These are phyloP conservation scores for Myripristis murdjan DNA, from an alignment of 2,797 vertebrate genomes.

Conservation along the genomic window DNA sequence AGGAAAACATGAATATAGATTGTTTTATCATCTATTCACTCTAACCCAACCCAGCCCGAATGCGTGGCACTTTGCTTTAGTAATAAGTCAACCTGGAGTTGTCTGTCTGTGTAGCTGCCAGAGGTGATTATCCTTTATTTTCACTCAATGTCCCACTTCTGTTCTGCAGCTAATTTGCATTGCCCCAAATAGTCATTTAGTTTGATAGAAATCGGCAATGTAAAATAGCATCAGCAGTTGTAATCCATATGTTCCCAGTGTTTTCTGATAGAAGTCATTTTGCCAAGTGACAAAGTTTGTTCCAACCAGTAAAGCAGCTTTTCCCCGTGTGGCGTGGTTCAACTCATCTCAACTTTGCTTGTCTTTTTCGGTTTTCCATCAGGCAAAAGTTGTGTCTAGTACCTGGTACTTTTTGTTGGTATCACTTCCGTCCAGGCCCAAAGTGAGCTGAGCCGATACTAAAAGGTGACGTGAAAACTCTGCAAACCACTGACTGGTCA, in stretches of 20 bases:
- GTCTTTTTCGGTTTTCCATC: no score
- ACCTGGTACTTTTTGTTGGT: no score
- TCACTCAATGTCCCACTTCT: not conserved
- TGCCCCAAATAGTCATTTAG: not conserved
- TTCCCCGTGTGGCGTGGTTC: no score
- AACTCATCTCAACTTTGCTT: no score
- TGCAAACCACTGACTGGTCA: no score
- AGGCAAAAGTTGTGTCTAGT: no score
- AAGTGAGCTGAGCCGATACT: no score
- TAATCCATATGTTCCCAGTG: not conserved
- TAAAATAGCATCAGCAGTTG: not conserved
- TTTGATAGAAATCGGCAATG: not conserved
- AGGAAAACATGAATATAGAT: not conserved
- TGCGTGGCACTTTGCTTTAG: not conserved
- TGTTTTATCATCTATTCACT: not conserved
- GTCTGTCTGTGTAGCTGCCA: not conserved
- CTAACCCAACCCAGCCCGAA: not conserved
- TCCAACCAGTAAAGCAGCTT: not conserved
- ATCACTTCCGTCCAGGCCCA: no score
- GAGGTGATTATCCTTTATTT: not conserved
- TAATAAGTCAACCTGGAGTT: not conserved
- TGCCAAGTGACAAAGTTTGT: not conserved
- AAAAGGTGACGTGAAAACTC: no score
- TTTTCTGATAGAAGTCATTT: not conserved
- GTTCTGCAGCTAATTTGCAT: not conserved